A percentile compares a stretch with the other conserved stretches of the same genome.
These are phyloP conservation scores for Drosophila biarmipes DNA, from an alignment of 1,140 invertebrate genomes.

Conservation along the genomic window DNA sequence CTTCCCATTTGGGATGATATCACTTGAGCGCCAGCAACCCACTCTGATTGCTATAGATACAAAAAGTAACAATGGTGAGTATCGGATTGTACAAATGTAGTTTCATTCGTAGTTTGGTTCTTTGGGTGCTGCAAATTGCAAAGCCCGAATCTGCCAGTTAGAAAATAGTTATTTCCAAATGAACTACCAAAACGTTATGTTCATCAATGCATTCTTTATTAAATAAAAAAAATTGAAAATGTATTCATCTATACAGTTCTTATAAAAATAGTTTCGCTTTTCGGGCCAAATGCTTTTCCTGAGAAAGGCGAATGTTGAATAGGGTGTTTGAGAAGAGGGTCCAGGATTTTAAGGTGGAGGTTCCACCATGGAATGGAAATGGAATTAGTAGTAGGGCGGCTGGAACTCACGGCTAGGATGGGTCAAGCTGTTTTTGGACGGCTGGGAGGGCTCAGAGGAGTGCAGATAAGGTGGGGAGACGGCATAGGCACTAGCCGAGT, in stretches of 20 bases:
- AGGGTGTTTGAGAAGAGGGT: neutral
- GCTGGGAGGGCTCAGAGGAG: neutral
- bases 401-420: conserved; percentile 61
- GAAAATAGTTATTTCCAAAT: neutral
- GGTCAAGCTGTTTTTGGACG: conserved; percentile 2
- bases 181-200: neutral
- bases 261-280: neutral
- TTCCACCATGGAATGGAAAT: neutral
- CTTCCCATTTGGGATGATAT: conserved; percentile 28
- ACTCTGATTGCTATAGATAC: conserved; percentile 3
- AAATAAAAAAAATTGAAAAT: conserved; percentile 9
- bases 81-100: neutral
- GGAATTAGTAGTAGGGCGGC: conserved; percentile 17
- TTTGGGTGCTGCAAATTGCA: too few species aligned
- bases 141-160: neutral
- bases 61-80: neutral
- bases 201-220: conserved; percentile 26
- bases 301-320: conserved; percentile 20
- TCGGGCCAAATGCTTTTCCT: conserved; percentile 15
- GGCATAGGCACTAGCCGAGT: conserved; percentile 15
- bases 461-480: conserved; percentile 5
- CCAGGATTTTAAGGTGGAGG: neutral
- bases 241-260: conserved; percentile 6
- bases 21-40: conserved; percentile 1
- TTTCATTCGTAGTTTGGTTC: too few species aligned